Base-by-base conservation (phyloP, 2,797 vertebrate species). In the Meda fulgida region DNA sequence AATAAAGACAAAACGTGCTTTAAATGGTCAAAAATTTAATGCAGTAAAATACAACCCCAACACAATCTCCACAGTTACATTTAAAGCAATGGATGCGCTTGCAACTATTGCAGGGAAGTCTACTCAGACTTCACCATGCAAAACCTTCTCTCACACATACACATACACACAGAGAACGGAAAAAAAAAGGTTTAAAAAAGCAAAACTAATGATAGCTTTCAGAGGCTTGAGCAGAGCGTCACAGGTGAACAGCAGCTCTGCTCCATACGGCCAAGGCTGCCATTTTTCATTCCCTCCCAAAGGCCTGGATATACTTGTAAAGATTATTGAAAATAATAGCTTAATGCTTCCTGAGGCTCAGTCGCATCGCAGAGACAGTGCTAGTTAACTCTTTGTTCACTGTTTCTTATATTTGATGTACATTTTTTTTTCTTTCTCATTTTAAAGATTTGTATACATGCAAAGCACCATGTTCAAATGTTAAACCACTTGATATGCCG, bases 301-400 rank as follows among this genome's bases (percentile, higher is more conserved):
- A 95, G 95, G 95, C 95, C 95, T 95, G 94, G 94, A 96, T 95
- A 95, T 94, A 96, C 95, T 96, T 96, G 96, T 96, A 97, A 96
- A 96, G 96, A 96, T 96, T 96, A 97, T 97, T 96, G 96, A 96
- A 97, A 97, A 97, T 96, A 96, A 96, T 96, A 96, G 96, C 95
- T 95, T 95, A 94, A 96, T 95, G 95, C 94, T 96, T 96, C 95
- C 95, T 96, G 95, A 94, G 94, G 95, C 93, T 95, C 91, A 92
- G 94, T 90, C 91, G 93, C 95, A 96, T 96, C 95, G 96, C 94
- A 95, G 94, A 96, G 95, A 95, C 95, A 95, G 94, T 93, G 94
- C 93, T 95, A 96, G 96, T 97, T 96, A 96, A 95, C 91, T 93
- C 36, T 94, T 92, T 94, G 94, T 91, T 48, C 48, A 23, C 43